Conservation (phyloP, 2,113 vertebrate genomes). For the Fulmarus glacialis region DNA sequence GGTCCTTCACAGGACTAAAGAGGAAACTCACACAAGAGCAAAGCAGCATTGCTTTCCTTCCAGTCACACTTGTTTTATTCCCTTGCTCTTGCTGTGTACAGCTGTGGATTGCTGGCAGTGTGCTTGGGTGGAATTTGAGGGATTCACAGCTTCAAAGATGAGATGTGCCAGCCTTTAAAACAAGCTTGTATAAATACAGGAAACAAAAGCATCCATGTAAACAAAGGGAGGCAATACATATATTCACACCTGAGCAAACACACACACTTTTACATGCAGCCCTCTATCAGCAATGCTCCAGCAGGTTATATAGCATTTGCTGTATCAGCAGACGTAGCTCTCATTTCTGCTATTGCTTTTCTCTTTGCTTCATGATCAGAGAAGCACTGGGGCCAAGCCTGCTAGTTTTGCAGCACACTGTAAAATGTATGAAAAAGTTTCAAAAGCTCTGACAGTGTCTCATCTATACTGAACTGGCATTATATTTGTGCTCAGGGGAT, state of each 20-base stretch:
- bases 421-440: constrained; percentile 38
- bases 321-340: neutral
- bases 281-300: neutral
- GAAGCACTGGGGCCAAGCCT: neutral
- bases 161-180: constrained; percentile 17
- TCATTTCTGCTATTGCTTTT: constrained; percentile 19
- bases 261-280: neutral
- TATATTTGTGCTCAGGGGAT: neutral
- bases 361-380: neutral
- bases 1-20: constrained; percentile 33
- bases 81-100: constrained; percentile 42
- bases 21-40: constrained; percentile 6
- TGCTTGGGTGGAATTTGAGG: constrained; percentile 26
- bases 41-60: constrained; percentile 44
- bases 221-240: neutral
- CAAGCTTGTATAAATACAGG: constrained; percentile 26
- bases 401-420: neutral
- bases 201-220: constrained; percentile 35
- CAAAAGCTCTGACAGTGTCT: constrained; percentile 13
- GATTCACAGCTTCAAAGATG: constrained; percentile 51
- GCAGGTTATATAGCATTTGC: neutral
- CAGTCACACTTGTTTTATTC: constrained; percentile 38
- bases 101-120: constrained; percentile 40
- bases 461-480: neutral
- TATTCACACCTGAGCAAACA: constrained; percentile 35